Evolutionary conservation across 2,888 invertebrate species (phyloP).

Genomic region (Tolmerus cingulatus): DNA sequence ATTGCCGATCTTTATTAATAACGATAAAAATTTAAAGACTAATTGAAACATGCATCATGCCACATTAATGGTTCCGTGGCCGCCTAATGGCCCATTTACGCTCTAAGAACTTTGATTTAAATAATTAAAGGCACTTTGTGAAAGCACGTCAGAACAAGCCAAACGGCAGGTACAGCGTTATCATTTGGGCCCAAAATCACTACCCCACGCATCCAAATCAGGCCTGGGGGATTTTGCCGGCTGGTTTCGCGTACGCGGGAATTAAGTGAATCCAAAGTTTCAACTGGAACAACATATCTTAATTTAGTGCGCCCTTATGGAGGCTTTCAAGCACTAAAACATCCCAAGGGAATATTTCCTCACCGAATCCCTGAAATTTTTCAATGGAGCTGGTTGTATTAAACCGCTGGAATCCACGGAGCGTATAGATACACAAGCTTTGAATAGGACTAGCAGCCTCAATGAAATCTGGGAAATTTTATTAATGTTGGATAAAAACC

Average conservation of each 20-base stretch:
- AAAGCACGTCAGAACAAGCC: background rate
- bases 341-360: background rate
- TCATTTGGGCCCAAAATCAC: background rate
- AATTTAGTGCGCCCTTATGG: background rate
- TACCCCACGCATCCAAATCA: background rate
- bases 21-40: background rate
- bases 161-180: background rate
- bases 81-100: background rate
- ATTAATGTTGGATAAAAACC: too few relatives aligned
- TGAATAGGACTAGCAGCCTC: background rate
- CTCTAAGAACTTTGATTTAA: background rate
- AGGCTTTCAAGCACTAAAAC: background rate
- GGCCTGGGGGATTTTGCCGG: background rate
- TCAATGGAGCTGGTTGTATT: background rate
- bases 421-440: background rate
- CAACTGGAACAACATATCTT: background rate
- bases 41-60: background rate
- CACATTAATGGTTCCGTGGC: background rate
- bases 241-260: background rate
- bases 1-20: background rate
- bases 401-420: background rate
- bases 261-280: background rate
- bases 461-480: too few relatives aligned
- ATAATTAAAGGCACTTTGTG: background rate
- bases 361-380: background rate